Conservation (phyloP, 2,888 invertebrate genomes). For the Sphaeridia pumilis region DNA sequence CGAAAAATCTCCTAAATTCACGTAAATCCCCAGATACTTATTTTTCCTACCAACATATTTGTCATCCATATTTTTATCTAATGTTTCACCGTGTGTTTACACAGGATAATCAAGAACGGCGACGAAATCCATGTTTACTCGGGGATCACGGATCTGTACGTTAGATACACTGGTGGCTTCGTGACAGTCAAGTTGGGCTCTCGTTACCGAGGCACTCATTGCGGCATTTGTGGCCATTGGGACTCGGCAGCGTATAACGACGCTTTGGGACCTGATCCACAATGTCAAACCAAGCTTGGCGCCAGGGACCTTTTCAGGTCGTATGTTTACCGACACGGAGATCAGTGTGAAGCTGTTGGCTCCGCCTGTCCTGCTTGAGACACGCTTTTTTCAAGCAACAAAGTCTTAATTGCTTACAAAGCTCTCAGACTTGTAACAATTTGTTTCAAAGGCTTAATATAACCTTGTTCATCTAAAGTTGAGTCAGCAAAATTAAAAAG, state of each 20-base stretch:
- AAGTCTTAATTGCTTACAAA: no score
- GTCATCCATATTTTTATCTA: no score
- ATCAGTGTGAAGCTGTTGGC: not conserved
- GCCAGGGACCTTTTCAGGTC: conserved; percentile 19
- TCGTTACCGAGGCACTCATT: conserved; percentile 25
- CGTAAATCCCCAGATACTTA: not conserved
- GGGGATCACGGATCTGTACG: conserved; percentile 7
- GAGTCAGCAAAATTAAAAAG: no score
- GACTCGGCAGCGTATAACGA: conserved; percentile 30
- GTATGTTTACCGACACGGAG: conserved; percentile 21
- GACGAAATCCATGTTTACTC: conserved; percentile 23
- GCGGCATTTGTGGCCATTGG: conserved; percentile 34
- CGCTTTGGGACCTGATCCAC: conserved; percentile 19
- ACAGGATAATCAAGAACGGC: conserved; percentile 25
- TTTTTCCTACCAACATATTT: no score
- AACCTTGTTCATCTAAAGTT: no score
- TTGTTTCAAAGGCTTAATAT: no score
- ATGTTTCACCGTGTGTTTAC: not conserved
- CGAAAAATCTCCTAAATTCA: no score
- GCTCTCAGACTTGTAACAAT: no score
- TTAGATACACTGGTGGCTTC: conserved; percentile 30
- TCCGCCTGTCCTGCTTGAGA: conserved; percentile 7
- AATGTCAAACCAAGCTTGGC: conserved; percentile 16
- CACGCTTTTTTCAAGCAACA: no score
- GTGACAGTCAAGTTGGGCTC: conserved; percentile 22